Conservation (phyloP, 2,888 invertebrate species). For the Germaria angustata region DNA sequence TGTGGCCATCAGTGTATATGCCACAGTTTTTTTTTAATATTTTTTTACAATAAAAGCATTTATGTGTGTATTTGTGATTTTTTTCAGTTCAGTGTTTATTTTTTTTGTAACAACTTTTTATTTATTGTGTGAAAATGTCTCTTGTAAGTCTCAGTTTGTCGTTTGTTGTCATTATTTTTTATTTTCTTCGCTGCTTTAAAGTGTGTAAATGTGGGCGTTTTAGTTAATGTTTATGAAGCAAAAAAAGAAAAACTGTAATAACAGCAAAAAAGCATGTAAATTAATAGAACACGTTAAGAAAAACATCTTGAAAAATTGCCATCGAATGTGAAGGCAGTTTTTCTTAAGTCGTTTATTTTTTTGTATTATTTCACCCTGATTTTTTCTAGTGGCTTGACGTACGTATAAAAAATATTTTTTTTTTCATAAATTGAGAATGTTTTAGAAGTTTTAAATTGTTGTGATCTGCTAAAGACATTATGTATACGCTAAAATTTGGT, state of each 20-base stretch:
- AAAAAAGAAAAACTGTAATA: constrained; percentile 13
- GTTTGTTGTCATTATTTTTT: constrained; percentile 22
- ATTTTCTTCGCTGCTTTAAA: constrained; percentile 18
- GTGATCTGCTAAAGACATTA: constrained; percentile 46
- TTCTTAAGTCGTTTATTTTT: not conserved
- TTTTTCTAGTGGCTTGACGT: no score
- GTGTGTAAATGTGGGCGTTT: constrained; percentile 51
- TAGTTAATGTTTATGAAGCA: constrained; percentile 45
- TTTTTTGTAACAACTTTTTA: constrained; percentile 17
- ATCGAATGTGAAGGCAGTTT: constrained; percentile 29
- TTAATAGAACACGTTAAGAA: not conserved
- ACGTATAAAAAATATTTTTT: no score
- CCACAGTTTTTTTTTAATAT: no score
- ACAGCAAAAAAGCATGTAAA: constrained; percentile 26
- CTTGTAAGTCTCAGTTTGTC: constrained; percentile 55
- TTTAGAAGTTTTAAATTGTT: not conserved
- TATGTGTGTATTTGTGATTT: not conserved
- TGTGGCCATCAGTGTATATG: constrained; percentile 52
- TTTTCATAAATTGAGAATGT: constrained; percentile 11
- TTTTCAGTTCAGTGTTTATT: not conserved
- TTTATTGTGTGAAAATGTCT: constrained; percentile 60
- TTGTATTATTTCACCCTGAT: not conserved
- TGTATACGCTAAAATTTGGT: not conserved
- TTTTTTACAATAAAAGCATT: not conserved
- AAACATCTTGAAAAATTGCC: constrained; percentile 41